Evolutionary conservation across 2,888 invertebrate genomes (phyloP).

Genomic region (Melieria crassipennis): DNA sequence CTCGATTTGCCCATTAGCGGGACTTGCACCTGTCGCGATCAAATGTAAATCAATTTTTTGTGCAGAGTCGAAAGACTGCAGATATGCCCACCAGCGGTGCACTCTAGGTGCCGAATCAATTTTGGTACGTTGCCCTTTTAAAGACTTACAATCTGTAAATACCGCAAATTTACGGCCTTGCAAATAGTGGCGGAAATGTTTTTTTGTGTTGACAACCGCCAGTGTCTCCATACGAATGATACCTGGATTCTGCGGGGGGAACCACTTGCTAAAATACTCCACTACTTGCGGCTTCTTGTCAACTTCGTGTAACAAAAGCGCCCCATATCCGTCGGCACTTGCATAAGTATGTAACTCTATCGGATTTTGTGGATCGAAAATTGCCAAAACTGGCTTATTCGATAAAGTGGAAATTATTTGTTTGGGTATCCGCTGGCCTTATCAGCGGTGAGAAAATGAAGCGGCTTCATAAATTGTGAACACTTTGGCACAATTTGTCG

Average conservation of each 20-base stretch:
- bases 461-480: constrained; percentile 28
- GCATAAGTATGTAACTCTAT: constrained; percentile 42
- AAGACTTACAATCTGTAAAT: constrained; percentile 34
- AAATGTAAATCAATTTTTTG: constrained; percentile 32
- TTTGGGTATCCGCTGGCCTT: constrained; percentile 10
- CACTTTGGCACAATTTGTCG: constrained; percentile 24
- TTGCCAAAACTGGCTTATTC: constrained; percentile 38
- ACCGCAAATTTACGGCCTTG: background rate
- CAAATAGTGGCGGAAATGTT: no score
- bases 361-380: constrained; percentile 39
- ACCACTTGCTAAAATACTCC: no score
- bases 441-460: constrained; percentile 24
- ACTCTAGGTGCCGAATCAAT: constrained; percentile 32
- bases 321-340: no score
- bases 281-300: no score
- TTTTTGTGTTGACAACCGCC: constrained; percentile 1
- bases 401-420: constrained; percentile 32
- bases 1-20: constrained; percentile 37
- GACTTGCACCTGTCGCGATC: constrained; percentile 34
- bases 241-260: constrained; percentile 6
- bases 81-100: constrained; percentile 36
- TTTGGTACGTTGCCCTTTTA: constrained; percentile 23
- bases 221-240: constrained; percentile 12
- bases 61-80: constrained; percentile 34
- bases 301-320: no score